Evolutionary conservation across 2,797 vertebrate genomes (phyloP), one percentile per base, ranked within the genome.

Genomic region (Distichodus sexfasciatus): DNA sequence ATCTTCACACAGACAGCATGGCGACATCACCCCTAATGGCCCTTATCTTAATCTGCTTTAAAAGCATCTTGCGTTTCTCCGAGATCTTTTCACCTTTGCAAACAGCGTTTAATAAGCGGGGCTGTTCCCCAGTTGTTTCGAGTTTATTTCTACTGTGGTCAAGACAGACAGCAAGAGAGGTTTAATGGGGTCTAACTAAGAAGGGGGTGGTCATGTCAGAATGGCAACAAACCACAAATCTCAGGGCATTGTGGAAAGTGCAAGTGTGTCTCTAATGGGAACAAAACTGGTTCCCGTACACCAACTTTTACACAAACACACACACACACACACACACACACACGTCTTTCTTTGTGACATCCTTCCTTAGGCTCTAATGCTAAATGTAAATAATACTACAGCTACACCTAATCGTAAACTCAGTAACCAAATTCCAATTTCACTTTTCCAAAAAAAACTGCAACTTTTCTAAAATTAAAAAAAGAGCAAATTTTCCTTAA

Each of bases 1-100:
- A 82, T 94, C 92, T 91, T 92, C 89, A 92, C 91, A 87, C 91
- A 96, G 92, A 94, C 93, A 93, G 89, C 73, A 86, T 73, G 90
- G 92, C 92, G 89, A 94, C 91, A 86, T 90, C 88, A 90, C 89
- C 87, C 83, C 88, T 94, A 93, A 94, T 93, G 93, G 91, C 87
- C 87, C 88, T 94, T 93, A 94, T 94, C 92, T 92, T 92, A 89
- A 92, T 92, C 93, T 93, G 86, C 90, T 92, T 94, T 95, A 93
- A 95, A 95, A 95, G 93, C 93, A 92, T 93, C 91, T 91, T 92
- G 87, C 85, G 82, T 91, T 92, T 91, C 88, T 87, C 50, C 36
- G 79, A 84, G 87, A 92, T 92, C 89, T 89, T 91, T 93, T 91
- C 89, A 91, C 92, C 90, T 93, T 84, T 84, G 84, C 83, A 88